phyloP scores from a whole-genome alignment of 2,797 vertebrate species.

The Microtus obscurus region DNA sequence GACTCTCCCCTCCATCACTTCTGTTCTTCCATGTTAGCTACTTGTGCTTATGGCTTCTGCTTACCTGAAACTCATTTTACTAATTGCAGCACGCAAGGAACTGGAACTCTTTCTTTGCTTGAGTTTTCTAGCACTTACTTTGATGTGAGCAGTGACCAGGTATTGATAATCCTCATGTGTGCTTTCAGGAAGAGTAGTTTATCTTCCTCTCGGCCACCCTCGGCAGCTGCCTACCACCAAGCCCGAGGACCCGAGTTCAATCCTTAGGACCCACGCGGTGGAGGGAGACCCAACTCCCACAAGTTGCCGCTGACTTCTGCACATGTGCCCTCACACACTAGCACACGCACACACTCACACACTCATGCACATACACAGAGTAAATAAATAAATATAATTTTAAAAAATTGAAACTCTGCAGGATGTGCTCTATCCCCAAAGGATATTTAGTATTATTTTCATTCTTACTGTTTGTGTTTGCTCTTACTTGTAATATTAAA shows the following conservation, averaged over 20 bases:
- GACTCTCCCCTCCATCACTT: neutral
- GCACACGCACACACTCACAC: neutral
- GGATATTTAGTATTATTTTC: neutral
- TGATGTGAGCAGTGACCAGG: conserved; percentile 14
- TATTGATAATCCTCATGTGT: neutral
- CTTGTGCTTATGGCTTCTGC: neutral
- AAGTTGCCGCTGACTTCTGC: neutral
- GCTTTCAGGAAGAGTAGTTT: neutral
- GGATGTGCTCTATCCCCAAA: neutral
- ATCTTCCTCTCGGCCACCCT: neutral
- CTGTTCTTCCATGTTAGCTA: neutral
- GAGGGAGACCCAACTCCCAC: neutral
- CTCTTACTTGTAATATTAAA: neutral
- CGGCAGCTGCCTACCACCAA: neutral
- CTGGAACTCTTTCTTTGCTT: neutral
- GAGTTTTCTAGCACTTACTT: neutral
- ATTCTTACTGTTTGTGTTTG: neutral
- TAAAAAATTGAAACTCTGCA: neutral
- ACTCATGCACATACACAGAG: neutral
- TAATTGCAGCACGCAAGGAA: neutral
- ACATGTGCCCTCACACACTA: too few relatives aligned
- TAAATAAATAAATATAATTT: neutral
- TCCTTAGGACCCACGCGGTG: neutral
- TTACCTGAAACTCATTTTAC: neutral
- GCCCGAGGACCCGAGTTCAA: neutral